Percentiles rank a stretch among this genome's conserved stretches.
phyloP scores from a whole-genome alignment of 2,888 invertebrate species.

The Zaprionus lineosus region DNA sequence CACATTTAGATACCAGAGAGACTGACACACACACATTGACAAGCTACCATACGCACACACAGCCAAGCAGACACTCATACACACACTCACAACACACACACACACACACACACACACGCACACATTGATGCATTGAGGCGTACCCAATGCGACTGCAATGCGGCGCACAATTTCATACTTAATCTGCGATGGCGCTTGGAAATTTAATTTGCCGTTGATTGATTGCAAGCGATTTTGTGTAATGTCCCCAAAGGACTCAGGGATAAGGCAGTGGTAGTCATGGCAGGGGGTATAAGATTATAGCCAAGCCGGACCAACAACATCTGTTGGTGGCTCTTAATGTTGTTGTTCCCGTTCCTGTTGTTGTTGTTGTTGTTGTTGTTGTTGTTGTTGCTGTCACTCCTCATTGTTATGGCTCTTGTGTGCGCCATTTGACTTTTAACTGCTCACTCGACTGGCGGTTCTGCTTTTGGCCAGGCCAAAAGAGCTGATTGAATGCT shows the following conservation, averaged over 20 bases:
- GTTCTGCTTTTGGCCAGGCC: constrained; percentile 9
- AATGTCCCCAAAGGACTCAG: constrained; percentile 59
- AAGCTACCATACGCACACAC: constrained; percentile 4
- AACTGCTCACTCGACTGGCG: constrained; percentile 42
- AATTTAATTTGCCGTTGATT: constrained; percentile 80
- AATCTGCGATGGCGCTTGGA: constrained; percentile 69
- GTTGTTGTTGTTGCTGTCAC: constrained; percentile 9
- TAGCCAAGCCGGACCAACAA: constrained; percentile 11
- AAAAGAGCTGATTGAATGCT: constrained; percentile 68
- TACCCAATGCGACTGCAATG: constrained; percentile 34
- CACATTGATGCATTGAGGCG: constrained; percentile 13
- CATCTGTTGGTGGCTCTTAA: constrained; percentile 5
- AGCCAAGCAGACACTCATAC: too few relatives aligned
- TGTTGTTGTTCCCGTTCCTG: constrained; percentile 9
- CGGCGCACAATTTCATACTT: constrained; percentile 67
- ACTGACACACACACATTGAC: constrained; percentile 4
- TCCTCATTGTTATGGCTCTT: constrained; percentile 47
- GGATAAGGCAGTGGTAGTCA: background rate
- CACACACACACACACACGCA: constrained; percentile 5
- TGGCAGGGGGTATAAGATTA: constrained; percentile 2
- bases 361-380: constrained; percentile 3
- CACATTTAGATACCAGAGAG: too few relatives aligned
- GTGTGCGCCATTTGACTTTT: constrained; percentile 65
- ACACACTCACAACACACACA: constrained; percentile 11
- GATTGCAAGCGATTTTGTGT: constrained; percentile 74